Base-by-base conservation (phyloP, 2,113 vertebrate species). In the Romanogobio albipinnatus region DNA sequence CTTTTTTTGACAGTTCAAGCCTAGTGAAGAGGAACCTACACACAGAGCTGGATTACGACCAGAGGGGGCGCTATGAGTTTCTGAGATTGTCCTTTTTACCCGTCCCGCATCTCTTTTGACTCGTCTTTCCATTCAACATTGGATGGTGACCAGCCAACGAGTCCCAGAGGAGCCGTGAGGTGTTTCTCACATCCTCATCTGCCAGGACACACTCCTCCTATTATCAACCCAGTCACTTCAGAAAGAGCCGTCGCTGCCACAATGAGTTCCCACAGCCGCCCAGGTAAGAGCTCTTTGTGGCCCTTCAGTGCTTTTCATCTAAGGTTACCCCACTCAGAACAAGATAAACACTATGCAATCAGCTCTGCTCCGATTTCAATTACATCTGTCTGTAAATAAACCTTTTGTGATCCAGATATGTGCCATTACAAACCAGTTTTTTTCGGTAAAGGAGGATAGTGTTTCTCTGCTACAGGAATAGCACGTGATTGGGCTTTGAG, bases 241-340 rank as follows among this genome's bases (percentile, higher is more conserved):
- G 39, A 36, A 71, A 71, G 75, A 89, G 43, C 71, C 53, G 56
- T 80, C 17, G 17, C 22, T 2, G 36, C 82, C 76, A 85, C 81
- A 11, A 95, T 95, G 94, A 94, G 81, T 89, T 93, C 93, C 84
- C 93, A 93, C 87, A 90, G 89, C 79, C 91, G 84, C 64, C 88
- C 90, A 93, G 93, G 94, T 95, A 90, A 93, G 93, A 82, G 84
- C 70, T 75, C 61, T 11, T 15, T 22, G 9, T 33, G 24, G 56
- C 47, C 26, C 22, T 78, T 58, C 43, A 36, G 24, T 70, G 68
- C 68, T 74, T 75, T 58, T 56, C 75, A 15, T 70, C 71, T 71
- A 19, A 62, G 19, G 66, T 59, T 74, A 62, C 51, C 5, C n/a
- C 22, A 15, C 43, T 79, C 43, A 22, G 53, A 81, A 71, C 81